phyloP scores from a whole-genome alignment of 1,140 invertebrate species.

The Halictus rubicundus region DNA sequence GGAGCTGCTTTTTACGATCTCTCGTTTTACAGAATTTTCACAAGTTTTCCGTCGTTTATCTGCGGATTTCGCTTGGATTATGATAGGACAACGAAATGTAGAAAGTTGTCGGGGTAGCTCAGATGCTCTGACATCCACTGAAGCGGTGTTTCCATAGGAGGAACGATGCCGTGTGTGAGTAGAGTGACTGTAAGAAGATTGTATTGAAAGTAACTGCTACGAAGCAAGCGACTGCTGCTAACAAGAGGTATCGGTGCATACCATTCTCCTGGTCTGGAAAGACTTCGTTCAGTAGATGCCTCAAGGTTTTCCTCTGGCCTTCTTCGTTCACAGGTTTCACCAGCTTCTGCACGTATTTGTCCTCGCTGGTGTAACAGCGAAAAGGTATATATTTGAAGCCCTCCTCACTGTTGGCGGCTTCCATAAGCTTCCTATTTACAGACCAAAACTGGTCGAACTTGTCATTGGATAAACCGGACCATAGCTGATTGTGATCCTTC shows the following conservation, averaged over 20 bases:
- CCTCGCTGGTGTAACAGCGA: constrained; percentile 91
- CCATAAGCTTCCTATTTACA: constrained; percentile 97
- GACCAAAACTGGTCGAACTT: constrained; percentile 99
- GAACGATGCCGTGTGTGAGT: constrained; percentile 93
- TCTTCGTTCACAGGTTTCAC: constrained; percentile 88
- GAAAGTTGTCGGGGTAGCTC: constrained; percentile 99
- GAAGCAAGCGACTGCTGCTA: too few relatives aligned
- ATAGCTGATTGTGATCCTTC: constrained; percentile 98
- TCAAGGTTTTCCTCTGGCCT: constrained; percentile 87
- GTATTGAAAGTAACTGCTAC: not conserved
- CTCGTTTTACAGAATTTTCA: constrained; percentile 13
- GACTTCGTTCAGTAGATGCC: constrained; percentile 87
- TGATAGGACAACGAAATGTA: constrained; percentile 88
- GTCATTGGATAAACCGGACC: constrained; percentile 96
- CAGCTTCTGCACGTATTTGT: constrained; percentile 87
- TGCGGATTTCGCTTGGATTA: constrained; percentile 63
- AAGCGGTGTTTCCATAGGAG: constrained; percentile 94
- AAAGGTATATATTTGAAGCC: constrained; percentile 96
- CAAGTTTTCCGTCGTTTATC: constrained; percentile 42
- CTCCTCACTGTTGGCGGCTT: constrained; percentile 86
- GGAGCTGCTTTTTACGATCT: constrained; percentile 3
- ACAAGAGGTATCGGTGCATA: constrained; percentile 58
- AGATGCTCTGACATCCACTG: constrained; percentile 99
- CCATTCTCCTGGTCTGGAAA: constrained; percentile 83
- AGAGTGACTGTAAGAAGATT: constrained; percentile 85